A percentile compares a stretch with the other conserved stretches of the same genome.
Conservation (phyloP, 2,888 invertebrate genomes). For the Capitulum mitella region DNA sequence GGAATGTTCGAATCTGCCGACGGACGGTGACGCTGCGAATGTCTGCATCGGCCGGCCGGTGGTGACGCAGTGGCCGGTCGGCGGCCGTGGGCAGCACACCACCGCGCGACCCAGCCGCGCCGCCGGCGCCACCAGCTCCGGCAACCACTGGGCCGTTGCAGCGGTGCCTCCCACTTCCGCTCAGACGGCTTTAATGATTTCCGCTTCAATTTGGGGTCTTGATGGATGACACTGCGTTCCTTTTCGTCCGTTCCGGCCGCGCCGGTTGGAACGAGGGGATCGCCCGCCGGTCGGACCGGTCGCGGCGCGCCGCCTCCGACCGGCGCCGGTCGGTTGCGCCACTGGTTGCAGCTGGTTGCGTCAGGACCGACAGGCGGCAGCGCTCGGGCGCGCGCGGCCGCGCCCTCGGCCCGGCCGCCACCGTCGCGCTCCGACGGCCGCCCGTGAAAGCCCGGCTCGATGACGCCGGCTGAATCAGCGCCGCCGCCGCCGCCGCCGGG, state of each 20-base stretch:
- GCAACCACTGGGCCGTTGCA: background rate
- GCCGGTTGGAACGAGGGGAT: background rate
- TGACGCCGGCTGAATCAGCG: background rate
- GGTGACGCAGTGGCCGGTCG: no score
- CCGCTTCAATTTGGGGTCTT: background rate
- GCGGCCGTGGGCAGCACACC: no score
- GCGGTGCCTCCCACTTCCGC: background rate
- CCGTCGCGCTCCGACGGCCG: no score
- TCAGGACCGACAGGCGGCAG: background rate
- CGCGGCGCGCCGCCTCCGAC: background rate
- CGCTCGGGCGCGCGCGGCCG: background rate
- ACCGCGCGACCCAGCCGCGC: no score
- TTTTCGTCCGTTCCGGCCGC: background rate
- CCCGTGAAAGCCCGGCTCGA: background rate
- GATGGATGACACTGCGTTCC: background rate
- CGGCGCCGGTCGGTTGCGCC: background rate
- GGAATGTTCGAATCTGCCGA: no score
- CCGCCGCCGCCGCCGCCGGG: background rate
- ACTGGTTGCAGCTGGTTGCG: conserved; percentile 11
- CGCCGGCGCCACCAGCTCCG: background rate
- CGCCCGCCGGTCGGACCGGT: no score
- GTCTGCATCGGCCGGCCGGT: no score
- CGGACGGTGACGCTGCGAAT: no score
- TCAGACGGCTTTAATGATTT: background rate
- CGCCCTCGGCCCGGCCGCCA: background rate